A percentile compares a stretch with the other conserved stretches of the same genome.
Evolutionary conservation across 1,140 invertebrate genomes (phyloP).

Genomic region (Diplogasteroides magnus): DNA sequence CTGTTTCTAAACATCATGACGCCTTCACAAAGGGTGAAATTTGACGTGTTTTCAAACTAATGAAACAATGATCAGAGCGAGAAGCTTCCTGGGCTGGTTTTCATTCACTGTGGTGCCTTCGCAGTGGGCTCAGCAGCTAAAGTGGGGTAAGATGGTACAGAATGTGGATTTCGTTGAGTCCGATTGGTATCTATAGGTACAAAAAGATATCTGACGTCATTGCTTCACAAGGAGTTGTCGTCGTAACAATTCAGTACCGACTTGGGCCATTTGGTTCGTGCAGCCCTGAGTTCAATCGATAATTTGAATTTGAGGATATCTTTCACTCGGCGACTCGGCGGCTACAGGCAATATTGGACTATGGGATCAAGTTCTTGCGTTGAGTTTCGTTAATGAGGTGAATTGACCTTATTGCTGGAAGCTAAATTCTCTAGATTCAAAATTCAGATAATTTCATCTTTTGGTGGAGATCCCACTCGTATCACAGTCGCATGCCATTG

Average conservation of each 20-base stretch:
- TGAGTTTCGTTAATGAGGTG: neutral
- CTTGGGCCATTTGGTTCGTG: neutral
- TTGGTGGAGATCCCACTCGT: slow-evolving; percentile 58
- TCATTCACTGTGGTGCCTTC: too few species aligned
- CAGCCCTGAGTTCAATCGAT: neutral
- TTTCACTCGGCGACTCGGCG: neutral
- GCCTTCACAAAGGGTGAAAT: neutral
- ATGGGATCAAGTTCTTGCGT: neutral
- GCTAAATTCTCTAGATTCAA: neutral
- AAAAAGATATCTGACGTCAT: neutral
- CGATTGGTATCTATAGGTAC: neutral
- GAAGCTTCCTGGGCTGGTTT: too few species aligned
- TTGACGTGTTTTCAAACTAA: neutral
- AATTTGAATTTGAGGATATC: neutral
- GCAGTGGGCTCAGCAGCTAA: too few species aligned
- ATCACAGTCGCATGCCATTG: slow-evolving; percentile 62
- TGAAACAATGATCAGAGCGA: neutral
- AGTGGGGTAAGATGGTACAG: too few species aligned
- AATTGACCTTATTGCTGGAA: neutral
- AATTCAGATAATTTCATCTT: slow-evolving; percentile 19
- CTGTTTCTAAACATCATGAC: too few species aligned
- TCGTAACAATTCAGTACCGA: neutral
- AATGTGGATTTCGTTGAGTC: too few species aligned
- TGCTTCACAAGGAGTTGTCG: neutral
- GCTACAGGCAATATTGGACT: neutral